Evolutionary conservation across 92 coral and sea anemone genomes (phyloP).

Genomic region (Epizoanthus scotinus): DNA sequence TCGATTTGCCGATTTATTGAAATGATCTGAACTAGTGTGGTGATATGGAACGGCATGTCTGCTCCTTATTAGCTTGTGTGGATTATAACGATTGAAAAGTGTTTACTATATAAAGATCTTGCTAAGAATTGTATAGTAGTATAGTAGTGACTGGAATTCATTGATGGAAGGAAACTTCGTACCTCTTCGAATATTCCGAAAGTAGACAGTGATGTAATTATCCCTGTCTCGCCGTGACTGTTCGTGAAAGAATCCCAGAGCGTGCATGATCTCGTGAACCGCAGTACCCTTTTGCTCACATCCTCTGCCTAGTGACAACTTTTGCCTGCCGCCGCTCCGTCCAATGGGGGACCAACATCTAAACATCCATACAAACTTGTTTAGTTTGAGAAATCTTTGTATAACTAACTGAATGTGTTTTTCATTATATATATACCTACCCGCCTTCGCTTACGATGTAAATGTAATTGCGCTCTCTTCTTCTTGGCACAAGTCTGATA

Average conservation of each 20-base stretch:
- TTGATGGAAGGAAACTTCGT: no score
- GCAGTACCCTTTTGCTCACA: slow-evolving; percentile 61
- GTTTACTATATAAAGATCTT: no score
- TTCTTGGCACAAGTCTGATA: slow-evolving; percentile 50
- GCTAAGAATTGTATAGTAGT: no score
- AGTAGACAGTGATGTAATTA: slow-evolving; percentile 49
- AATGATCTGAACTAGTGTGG: no score
- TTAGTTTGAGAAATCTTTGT: neutral
- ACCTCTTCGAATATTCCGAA: slow-evolving; percentile 49
- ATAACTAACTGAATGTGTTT: neutral
- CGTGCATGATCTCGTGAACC: slow-evolving; percentile 69
- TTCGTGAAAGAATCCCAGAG: slow-evolving; percentile 66
- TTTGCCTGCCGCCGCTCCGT: slow-evolving; percentile 53
- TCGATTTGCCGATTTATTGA: no score
- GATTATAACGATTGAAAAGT: no score
- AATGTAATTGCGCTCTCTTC: slow-evolving; percentile 49
- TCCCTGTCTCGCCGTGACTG: slow-evolving; percentile 67
- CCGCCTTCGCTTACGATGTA: slow-evolving; percentile 67
- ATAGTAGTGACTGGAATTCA: no score
- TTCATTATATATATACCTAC: slow-evolving; percentile 20
- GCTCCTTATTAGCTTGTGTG: no score
- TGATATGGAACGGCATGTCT: no score
- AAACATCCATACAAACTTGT: neutral
- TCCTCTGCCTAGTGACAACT: slow-evolving; percentile 58
- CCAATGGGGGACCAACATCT: slow-evolving; percentile 65